A percentile compares a stretch with the other conserved stretches of the same genome.
These are phyloP conservation scores for Ptychoptera contaminata DNA, from an alignment of 2,888 invertebrate genomes.

Conservation along the genomic window DNA sequence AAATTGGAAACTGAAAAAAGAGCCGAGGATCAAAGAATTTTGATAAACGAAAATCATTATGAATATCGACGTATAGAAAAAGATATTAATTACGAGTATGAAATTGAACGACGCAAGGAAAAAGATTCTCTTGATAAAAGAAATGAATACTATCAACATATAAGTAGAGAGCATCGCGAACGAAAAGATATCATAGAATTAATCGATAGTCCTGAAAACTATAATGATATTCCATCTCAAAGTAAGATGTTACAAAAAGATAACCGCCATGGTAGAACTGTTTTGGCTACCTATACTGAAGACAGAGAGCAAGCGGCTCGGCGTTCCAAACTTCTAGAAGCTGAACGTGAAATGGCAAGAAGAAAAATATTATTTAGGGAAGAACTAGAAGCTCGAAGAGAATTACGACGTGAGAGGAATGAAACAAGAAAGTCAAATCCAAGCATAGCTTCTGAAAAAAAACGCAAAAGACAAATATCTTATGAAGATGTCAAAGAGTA, in stretches of 20 bases:
- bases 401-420: conserved; percentile 36
- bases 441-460: conserved; percentile 23
- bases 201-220: conserved; percentile 32
- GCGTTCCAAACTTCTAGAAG: conserved; percentile 51
- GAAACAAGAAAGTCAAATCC: conserved; percentile 28
- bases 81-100: conserved; percentile 8
- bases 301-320: conserved; percentile 39
- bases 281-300: conserved; percentile 17
- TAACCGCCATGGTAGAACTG: conserved; percentile 8
- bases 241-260: conserved; percentile 8
- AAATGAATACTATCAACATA: conserved; percentile 3
- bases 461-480: conserved; percentile 17
- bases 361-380: conserved; percentile 58
- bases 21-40: conserved; percentile 2
- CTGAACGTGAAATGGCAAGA: conserved; percentile 60
- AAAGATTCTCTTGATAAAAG: background rate
- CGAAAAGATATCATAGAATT: conserved; percentile 31
- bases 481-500: conserved; percentile 16
- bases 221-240: conserved; percentile 17
- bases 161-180: conserved; percentile 20
- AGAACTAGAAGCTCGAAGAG: conserved; percentile 57
- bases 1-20: conserved; percentile 41
- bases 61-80: conserved; percentile 4
- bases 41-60: conserved; percentile 19
- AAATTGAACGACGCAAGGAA: conserved; percentile 12